Base-by-base conservation (phyloP, 2,888 invertebrate genomes). In the Pasiphila rectangulata region DNA sequence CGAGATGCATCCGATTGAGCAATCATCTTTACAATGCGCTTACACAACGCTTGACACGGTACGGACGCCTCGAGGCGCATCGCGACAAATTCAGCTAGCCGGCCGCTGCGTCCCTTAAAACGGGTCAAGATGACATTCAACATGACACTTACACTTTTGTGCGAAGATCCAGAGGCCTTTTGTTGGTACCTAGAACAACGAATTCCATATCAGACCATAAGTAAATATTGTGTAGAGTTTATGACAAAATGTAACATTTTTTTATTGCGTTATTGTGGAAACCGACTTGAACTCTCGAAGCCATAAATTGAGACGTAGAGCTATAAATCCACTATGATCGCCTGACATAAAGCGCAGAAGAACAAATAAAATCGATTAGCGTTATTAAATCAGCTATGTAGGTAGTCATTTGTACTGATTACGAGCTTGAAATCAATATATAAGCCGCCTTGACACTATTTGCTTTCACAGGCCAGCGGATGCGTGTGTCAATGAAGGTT, bases 1-100 rank as follows among this genome's bases (percentile, higher is more conserved):
- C 69, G 72, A 85, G 83, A 86, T 85, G 84, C 83, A 83, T 79
- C 78, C 72, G 72, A 82, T 85, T 85, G 75, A 74, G 85, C 73
- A 87, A 85, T 69, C 71, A 85, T 69, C 71, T 69, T 68, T 65
- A 75, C 75, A 70, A 67, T 71, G 70, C 70, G 70, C 72, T 84
- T 83, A 75, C 83, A 79, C 79, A 85, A 84, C 71, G 54, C 52
- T 56, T 63, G 61, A 68, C 64, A 63, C 66, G 61, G 56, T 58
- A 59, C 58, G 59, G 56, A 60, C 55, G 51, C 46, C 54, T 59
- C 54, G 63, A 57, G 55, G 57, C 56, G 55, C 46, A 55, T 58
- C 53, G 56, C 56, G 48, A 54, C 48, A 44, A 54, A 40, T 51
- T 53, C 47, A 54, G 50, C 56, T 54, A 52, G 54, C 51, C 54